Conservation (phyloP, 1,140 invertebrate species). For the Aleiodes sp. region DNA sequence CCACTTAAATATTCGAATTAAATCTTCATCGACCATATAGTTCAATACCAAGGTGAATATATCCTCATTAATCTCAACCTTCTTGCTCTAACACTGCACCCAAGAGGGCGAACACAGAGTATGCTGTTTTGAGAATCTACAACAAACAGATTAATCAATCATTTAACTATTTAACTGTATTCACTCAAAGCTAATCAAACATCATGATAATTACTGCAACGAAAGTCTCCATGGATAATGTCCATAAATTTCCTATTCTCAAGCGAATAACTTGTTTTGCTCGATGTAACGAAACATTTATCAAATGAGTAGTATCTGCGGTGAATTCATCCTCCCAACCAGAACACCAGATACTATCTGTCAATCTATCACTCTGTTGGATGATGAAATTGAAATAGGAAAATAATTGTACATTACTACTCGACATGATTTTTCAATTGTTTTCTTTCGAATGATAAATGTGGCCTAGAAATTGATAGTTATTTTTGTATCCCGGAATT, state of each 20-base stretch:
- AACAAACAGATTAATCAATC: neutral
- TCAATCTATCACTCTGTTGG: neutral
- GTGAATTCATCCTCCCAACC: neutral
- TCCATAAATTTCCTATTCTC: neutral
- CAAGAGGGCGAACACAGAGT: neutral
- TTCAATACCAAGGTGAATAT: too few relatives aligned
- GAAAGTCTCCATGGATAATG: neutral
- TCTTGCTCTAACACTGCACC: too few relatives aligned
- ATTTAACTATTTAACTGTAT: neutral
- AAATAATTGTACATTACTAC: neutral
- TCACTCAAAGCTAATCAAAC: neutral
- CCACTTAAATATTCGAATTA: too few relatives aligned
- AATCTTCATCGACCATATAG: too few relatives aligned
- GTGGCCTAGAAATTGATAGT: too few relatives aligned
- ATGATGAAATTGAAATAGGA: neutral
- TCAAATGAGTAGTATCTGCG: neutral
- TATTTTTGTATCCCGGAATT: too few relatives aligned
- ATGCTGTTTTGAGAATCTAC: neutral
- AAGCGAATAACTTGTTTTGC: neutral
- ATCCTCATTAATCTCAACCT: too few relatives aligned
- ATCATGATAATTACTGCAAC: neutral
- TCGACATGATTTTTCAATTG: neutral
- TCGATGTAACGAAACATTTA: neutral
- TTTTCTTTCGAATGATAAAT: too few relatives aligned
- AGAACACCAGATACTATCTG: neutral